Evolutionary conservation across 1,140 invertebrate genomes (phyloP), one percentile per base, ranked within the genome.

Genomic region (Eulimnadia texana): DNA sequence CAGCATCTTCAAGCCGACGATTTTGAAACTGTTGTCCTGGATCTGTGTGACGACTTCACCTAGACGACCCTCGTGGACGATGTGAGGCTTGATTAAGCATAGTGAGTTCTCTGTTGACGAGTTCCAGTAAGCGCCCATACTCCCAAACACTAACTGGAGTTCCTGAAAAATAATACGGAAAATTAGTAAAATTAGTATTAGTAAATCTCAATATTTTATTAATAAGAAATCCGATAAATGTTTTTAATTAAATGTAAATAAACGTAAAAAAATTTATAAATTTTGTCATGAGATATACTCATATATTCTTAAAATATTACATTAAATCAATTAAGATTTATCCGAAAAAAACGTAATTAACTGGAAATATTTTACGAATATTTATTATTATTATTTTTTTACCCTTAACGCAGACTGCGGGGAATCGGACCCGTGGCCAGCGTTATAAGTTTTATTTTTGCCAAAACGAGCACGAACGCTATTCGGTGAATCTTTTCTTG

Each of bases 11-110:
- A 93, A 73, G 3, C 86, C 88, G 2, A 84, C 83, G 16, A 97
- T 82, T 50, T 80, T 76, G 69, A 86, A 95, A 6, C 82, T 82
- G 50, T 79, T 80, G 56, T 84, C 80, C 52, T 82, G 77, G 64
- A 95, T 91, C 29, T 80, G 79, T 52, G 79, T 75, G 11, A 95
- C 74, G 16, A 92, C 86, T 59, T 80, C 72, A 2, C 88, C 90
- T 70, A 72, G 70, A 33, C 72, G 63, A 80, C 81, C 83, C 69
- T 84, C 82, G 64, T 83, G 77, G 2, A 96, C 76, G 50, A 85
- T 85, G 74, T 95, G 91, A n/a, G 93, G 92, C 72, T 95, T 94
- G 19, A 96, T 85, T 27, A 97, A 78, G 69, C 88, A 91, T 64
- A 89, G 84, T 3, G 90, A 78, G 24, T 71, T 89, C 58, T 84